Percentiles rank a stretch among this genome's conserved stretches.
Conservation (phyloP, 2,888 invertebrate species). For the Anodontia alba region DNA sequence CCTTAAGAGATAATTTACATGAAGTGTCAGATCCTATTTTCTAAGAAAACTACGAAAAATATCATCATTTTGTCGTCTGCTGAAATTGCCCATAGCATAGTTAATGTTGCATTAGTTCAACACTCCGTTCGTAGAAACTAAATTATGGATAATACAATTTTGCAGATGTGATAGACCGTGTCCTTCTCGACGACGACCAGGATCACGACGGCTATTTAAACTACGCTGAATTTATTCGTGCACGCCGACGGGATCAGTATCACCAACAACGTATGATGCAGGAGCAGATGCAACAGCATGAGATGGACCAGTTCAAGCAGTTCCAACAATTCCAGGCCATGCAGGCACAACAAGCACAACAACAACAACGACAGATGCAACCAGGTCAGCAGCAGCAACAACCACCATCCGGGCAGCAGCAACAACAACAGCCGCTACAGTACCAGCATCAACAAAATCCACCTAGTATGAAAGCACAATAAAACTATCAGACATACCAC, state of each 20-base stretch:
- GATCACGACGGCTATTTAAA: slow-evolving; percentile 94
- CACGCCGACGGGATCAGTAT: slow-evolving; percentile 78
- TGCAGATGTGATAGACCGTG: slow-evolving; percentile 93
- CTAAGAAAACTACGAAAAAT: too few species aligned
- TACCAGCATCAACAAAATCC: slow-evolving; percentile 12
- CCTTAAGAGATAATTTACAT: too few species aligned
- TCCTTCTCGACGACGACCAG: slow-evolving; percentile 92
- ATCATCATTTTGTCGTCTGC: too few species aligned
- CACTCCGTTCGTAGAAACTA: too few species aligned
- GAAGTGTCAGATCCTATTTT: too few species aligned
- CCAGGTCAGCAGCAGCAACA: slow-evolving; percentile 4
- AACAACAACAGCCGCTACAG: not conserved
- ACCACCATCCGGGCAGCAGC: slow-evolving; percentile 23
- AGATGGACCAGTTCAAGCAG: slow-evolving; percentile 58
- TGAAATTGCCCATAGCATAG: too few species aligned
- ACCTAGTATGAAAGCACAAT: not conserved
- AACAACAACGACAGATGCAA: slow-evolving; percentile 21
- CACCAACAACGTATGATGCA: slow-evolving; percentile 66
- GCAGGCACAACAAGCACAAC: slow-evolving; percentile 49
- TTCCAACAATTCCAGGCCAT: slow-evolving; percentile 61
- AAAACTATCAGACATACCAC: too few species aligned
- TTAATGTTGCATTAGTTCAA: too few species aligned
- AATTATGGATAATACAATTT: too few species aligned
- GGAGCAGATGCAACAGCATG: slow-evolving; percentile 61
- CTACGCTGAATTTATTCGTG: slow-evolving; percentile 90